Conservation (phyloP, 2,888 invertebrate genomes). For the Mythimna albipuncta region DNA sequence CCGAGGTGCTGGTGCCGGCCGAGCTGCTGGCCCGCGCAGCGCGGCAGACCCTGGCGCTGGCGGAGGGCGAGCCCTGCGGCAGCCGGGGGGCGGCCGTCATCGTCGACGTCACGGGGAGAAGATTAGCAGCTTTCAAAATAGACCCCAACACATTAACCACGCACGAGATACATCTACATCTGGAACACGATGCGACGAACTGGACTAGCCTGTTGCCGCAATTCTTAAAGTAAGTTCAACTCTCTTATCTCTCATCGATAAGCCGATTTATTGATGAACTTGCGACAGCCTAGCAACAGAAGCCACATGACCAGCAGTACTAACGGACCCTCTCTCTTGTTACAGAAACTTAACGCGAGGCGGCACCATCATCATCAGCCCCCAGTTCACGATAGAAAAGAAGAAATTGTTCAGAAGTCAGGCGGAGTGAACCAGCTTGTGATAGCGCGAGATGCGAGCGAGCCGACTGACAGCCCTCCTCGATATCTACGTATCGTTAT, state of each 20-base stretch:
- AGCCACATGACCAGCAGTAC: constrained; percentile 29
- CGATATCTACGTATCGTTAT: constrained; percentile 89
- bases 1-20: constrained; percentile 96
- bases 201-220: constrained; percentile 97
- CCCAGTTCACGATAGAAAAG: constrained; percentile 97
- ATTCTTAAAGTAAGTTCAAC: constrained; percentile 95
- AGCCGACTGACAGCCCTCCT: constrained; percentile 89
- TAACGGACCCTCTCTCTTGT: constrained; percentile 69
- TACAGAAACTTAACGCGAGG: constrained; percentile 95
- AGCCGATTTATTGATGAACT: constrained; percentile 24
- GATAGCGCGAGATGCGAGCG: constrained; percentile 82
- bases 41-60: constrained; percentile 94
- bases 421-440: constrained; percentile 85
- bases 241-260: constrained; percentile 23
- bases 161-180: constrained; percentile 96
- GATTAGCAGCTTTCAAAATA: constrained; percentile 95
- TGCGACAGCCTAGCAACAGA: constrained; percentile 48
- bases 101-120: constrained; percentile 95
- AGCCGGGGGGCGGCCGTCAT: constrained; percentile 96
- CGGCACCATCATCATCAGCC: constrained; percentile 97
- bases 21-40: constrained; percentile 95
- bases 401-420: constrained; percentile 97
- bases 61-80: constrained; percentile 97
- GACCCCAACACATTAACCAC: constrained; percentile 97
- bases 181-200: constrained; percentile 96